These are phyloP conservation scores for Gulo gulo DNA, from an alignment of 2,113 vertebrate genomes.

Conservation along the genomic window DNA sequence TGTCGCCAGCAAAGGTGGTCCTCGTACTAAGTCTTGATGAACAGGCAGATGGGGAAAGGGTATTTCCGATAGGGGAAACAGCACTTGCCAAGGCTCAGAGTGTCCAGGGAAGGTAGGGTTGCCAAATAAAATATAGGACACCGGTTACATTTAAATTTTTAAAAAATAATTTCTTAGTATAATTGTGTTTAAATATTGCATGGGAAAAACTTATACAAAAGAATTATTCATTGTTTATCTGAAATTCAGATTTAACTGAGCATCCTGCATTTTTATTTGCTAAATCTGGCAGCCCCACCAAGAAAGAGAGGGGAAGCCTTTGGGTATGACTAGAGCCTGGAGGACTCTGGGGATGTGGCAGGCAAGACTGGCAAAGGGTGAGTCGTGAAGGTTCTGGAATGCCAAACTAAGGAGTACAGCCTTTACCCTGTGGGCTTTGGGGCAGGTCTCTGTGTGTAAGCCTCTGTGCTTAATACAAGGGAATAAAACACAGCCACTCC, in stretches of 20 bases:
- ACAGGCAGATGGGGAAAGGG: neutral
- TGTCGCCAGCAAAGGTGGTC: neutral
- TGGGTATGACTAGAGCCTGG: neutral
- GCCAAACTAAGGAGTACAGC: neutral
- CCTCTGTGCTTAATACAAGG: neutral
- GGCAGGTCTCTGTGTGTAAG: neutral
- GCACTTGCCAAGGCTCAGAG: neutral
- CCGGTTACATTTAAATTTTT: neutral
- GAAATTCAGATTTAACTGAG: neutral
- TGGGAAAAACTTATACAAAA: neutral
- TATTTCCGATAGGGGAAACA: neutral
- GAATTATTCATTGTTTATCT: neutral
- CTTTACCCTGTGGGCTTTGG: neutral
- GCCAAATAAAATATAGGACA: neutral
- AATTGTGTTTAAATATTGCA: neutral
- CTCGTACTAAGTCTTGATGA: neutral
- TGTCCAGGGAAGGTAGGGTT: neutral
- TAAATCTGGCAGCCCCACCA: neutral
- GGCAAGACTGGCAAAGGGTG: neutral
- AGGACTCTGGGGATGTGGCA: neutral
- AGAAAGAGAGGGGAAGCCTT: neutral
- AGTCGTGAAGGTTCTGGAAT: neutral
- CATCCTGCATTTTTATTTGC: neutral
- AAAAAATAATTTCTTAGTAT: neutral
- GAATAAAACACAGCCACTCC: neutral